Percentiles rank a stretch among this genome's conserved stretches.
Evolutionary conservation across 2,797 vertebrate genomes (phyloP).

Genomic region (Peromyscus aztecus): DNA sequence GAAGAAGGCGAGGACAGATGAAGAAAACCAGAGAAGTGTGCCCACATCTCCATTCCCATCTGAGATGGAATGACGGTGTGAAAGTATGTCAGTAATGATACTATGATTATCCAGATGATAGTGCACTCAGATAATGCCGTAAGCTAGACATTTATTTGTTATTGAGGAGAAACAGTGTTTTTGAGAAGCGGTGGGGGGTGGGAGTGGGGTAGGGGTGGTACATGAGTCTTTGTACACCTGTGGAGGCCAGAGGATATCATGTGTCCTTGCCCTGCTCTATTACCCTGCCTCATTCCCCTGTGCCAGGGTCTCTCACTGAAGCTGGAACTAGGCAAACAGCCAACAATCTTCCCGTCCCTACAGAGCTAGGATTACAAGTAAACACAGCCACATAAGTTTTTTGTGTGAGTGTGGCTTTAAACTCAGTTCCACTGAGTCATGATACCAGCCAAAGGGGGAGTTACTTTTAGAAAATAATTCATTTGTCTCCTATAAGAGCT

Average conservation of each 20-base stretch:
- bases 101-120: not conserved
- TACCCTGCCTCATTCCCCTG: not conserved
- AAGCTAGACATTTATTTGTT: not conserved
- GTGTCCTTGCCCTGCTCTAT: not conserved
- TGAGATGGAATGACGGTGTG: conserved; percentile 20
- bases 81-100: conserved; percentile 29
- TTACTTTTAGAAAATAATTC: not conserved
- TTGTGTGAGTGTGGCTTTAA: not conserved
- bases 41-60: conserved; percentile 52
- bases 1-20: conserved; percentile 65
- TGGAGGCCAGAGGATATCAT: not conserved
- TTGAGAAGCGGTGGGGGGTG: not conserved
- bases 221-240: not conserved
- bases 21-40: conserved; percentile 29
- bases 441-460: not conserved
- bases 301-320: not conserved
- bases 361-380: not conserved
- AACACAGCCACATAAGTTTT: not conserved
- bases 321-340: not conserved
- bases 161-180: not conserved
- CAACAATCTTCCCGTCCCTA: not conserved
- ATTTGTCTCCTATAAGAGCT: not conserved
- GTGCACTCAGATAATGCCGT: not conserved
- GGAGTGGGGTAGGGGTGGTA: fast-evolving
- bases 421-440: not conserved